Percentiles rank a stretch among this genome's conserved stretches.
Evolutionary conservation across 2,888 invertebrate genomes (phyloP).

Genomic region (Melangyna quadrimaculata): DNA sequence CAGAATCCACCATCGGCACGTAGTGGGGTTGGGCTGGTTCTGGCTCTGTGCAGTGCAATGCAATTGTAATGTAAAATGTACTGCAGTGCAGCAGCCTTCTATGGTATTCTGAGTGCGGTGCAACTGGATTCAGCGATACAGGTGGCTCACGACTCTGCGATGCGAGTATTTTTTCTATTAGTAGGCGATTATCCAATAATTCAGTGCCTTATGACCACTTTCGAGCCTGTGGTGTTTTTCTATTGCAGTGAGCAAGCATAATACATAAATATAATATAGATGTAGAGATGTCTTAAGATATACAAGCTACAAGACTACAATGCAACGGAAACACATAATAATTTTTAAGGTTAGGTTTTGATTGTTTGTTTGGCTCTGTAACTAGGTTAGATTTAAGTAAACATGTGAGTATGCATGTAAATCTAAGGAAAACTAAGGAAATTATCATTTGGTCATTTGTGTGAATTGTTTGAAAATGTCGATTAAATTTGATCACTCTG

Average conservation of each 20-base stretch:
- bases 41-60: constrained; percentile 13
- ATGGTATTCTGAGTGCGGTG: constrained; percentile 43
- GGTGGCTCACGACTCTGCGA: constrained; percentile 67
- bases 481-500: too few relatives aligned
- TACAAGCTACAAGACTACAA: neutral
- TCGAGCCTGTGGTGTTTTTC: constrained; percentile 43
- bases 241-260: constrained; percentile 6
- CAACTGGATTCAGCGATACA: constrained; percentile 56
- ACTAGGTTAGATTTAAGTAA: too few relatives aligned
- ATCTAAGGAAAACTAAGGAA: too few relatives aligned
- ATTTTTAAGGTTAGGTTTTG: constrained; percentile 21
- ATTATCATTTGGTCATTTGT: too few relatives aligned
- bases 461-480: too few relatives aligned
- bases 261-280: neutral
- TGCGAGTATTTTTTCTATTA: constrained; percentile 66
- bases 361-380: neutral
- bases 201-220: constrained; percentile 65
- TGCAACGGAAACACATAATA: neutral
- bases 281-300: neutral
- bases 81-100: constrained; percentile 46
- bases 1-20: constrained; percentile 62
- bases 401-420: too few relatives aligned
- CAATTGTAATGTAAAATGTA: constrained; percentile 10
- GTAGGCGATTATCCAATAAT: constrained; percentile 67
- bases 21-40: constrained; percentile 60